Evolutionary conservation across 1,140 invertebrate species (phyloP), one percentile per base, ranked within the genome.

Genomic region (Ceratosolen fusciceps): DNA sequence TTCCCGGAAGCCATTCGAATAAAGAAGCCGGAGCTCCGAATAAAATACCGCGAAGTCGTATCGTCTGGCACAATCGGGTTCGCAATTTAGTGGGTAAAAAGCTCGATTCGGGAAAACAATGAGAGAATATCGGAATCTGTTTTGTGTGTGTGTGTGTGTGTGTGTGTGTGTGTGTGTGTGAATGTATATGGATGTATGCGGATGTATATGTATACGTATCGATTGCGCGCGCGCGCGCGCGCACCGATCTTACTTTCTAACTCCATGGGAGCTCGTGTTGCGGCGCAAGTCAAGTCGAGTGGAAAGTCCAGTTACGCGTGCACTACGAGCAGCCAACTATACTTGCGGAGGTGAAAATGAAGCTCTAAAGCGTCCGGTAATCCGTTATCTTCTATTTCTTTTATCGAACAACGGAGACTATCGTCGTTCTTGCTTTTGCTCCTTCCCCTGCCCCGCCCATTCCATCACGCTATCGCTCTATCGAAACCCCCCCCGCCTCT

Each of bases 161-260:
- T n/a, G n/a, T n/a, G n/a, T n/a, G n/a, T n/a, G n/a, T n/a, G n/a
- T n/a, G n/a, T n/a, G n/a, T n/a, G n/a, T n/a, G n/a, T n/a, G n/a
- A n/a, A n/a, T n/a, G n/a, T n/a, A n/a, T n/a, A n/a, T 26, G 34
- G 34, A 67, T 67, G 43, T 56, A 56, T 56, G n/a, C n/a, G n/a
- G n/a, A n/a, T n/a, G n/a, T 56, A 56, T 56, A 56, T 56, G n/a
- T 56, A 56, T 56, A 56, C 16, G 16, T 49, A 71, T 81, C 79
- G 83, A n/a, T n/a, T n/a, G n/a, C n/a, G n/a, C n/a, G n/a, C n/a
- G n/a, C n/a, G n/a, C n/a, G n/a, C n/a, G n/a, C n/a, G n/a, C n/a
- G 80, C 77, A 84, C 83, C 81, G 83, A 85, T 84, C 82, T 84
- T 81, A 85, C 84, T 85, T 85, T 85, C 84, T 85, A 82, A 84